Base-by-base conservation (phyloP, 2,113 vertebrate species). In the Spilogale gracilis region DNA sequence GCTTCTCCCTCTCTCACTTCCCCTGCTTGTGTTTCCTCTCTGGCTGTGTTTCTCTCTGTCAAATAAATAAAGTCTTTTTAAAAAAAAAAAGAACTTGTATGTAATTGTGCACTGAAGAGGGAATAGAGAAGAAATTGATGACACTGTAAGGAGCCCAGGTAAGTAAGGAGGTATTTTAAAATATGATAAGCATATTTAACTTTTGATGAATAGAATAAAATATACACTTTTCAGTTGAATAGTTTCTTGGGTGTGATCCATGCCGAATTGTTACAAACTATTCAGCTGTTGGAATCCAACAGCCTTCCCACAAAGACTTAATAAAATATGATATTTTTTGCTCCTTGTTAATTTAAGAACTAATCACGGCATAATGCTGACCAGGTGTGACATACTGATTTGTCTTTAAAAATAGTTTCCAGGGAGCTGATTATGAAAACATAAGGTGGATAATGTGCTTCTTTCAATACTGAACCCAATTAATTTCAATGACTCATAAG, bases 401-500 rank as follows among this genome's bases (percentile, higher is more conserved):
- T 96, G 27, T 91, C 56, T 94, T 95, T 96, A 80, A 95, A 95
- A 97, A 97, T 79, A 89, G 82, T 94, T 97, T 79, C 67, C 83
- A 74, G 89, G 87, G 82, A 95, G 86, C 67, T 96, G 89, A 96
- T 92, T 87, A 90, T 89, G 79, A 97, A 97, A 97, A 90, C 88
- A 82, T 65, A 74, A 95, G 90, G 17, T 30, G 7, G 61, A 94
- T 95, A 96, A 97, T 96, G 89, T 96, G 69, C 79, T 96, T 91
- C 79, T 94, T 97, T 97, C 83, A 96, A 89, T 80, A 95, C 18
- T 18, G 63, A 97, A 92, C 67, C 54, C 92, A 97, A 96, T 97
- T 98, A 97, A 97, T 96, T 97, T 97, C 82, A 95, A 74, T 97
- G 96, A 98, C 91, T 98, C 96, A 97, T 95, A 97, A 81, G 80